Percentiles rank a stretch among this genome's conserved stretches.
Conservation (phyloP, 2,797 vertebrate species). For the Halcyon chelicuti region DNA sequence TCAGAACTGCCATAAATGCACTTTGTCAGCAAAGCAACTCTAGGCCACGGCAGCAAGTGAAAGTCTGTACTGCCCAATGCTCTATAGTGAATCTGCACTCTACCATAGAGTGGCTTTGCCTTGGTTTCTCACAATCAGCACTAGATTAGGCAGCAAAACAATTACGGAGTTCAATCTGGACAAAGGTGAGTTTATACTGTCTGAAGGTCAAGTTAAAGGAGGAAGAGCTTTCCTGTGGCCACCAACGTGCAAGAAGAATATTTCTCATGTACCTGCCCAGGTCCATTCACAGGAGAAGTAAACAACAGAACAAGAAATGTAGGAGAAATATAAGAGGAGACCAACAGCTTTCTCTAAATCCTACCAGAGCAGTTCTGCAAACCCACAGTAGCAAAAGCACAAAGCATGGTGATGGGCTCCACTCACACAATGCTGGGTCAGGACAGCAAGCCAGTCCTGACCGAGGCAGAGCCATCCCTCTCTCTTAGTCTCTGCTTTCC, state of each 20-base stretch:
- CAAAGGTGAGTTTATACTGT: fast-evolving
- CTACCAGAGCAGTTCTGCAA: not conserved
- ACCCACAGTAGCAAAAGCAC: not conserved
- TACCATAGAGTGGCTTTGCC: not conserved
- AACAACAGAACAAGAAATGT: fast-evolving
- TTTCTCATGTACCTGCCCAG: not conserved
- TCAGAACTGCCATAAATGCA: not conserved
- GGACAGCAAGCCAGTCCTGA: not conserved
- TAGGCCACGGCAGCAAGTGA: not conserved
- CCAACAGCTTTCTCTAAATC: not conserved
- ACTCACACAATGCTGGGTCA: fast-evolving
- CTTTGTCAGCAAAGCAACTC: not conserved
- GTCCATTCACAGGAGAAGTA: not conserved
- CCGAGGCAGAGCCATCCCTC: not conserved
- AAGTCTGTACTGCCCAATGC: not conserved
- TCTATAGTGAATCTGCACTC: not conserved
- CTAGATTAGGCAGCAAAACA: not conserved
- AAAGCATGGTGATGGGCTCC: fast-evolving
- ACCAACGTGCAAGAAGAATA: fast-evolving
- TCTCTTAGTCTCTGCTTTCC: not conserved
- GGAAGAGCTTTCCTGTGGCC: not conserved
- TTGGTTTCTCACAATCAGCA: not conserved
- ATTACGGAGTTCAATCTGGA: not conserved
- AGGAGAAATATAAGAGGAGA: not conserved
- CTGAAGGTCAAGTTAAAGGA: not conserved